A percentile compares a stretch with the other conserved stretches of the same genome.
These are phyloP conservation scores for Petrocephalus schoutedeni DNA, from an alignment of 2,797 vertebrate species.

Conservation along the genomic window DNA sequence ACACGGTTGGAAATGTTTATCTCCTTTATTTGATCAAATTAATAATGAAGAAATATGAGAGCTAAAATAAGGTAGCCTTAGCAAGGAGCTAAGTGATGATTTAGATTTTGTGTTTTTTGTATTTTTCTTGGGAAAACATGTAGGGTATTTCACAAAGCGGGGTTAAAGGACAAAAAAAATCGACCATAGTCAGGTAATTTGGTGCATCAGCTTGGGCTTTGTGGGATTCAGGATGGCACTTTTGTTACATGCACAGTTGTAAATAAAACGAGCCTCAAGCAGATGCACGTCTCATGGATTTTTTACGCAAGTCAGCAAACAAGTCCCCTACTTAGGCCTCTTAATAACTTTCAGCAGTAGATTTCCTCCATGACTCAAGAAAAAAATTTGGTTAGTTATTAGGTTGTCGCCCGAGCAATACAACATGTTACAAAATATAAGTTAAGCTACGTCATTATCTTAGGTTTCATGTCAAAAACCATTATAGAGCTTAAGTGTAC, in stretches of 20 bases:
- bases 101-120: background rate
- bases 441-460: background rate
- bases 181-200: background rate
- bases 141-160: constrained; percentile 4
- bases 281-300: background rate
- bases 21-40: background rate
- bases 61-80: background rate
- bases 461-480: background rate
- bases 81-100: background rate
- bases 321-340: background rate
- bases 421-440: background rate
- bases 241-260: background rate
- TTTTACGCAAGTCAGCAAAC: background rate
- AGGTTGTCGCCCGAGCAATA: background rate
- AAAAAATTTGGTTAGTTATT: background rate
- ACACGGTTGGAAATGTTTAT: background rate
- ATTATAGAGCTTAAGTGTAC: too few relatives aligned
- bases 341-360: background rate
- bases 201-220: background rate
- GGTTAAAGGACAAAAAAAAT: background rate
- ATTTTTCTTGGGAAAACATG: background rate
- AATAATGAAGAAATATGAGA: background rate
- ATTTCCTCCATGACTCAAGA: background rate
- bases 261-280: background rate
- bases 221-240: background rate